Percentiles rank a stretch among this genome's conserved stretches.
phyloP scores from a whole-genome alignment of 2,113 vertebrate species.

The Hemicordylus capensis region DNA sequence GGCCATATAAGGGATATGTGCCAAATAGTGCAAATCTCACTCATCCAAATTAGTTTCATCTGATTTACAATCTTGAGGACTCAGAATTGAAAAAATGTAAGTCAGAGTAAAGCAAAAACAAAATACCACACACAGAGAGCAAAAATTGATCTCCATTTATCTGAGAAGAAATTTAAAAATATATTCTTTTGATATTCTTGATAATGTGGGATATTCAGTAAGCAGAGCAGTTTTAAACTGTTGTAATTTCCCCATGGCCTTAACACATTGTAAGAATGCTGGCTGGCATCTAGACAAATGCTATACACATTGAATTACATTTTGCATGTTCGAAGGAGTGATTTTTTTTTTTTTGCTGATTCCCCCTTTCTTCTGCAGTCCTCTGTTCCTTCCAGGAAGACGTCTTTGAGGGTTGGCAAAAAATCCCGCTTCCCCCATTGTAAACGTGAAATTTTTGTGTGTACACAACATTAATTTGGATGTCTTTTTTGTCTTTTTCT shows the following conservation, averaged over 20 bases:
- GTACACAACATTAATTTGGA: too few species aligned
- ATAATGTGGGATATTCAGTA: neutral
- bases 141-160: neutral
- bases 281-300: too few species aligned
- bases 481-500: too few species aligned
- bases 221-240: neutral
- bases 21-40: neutral
- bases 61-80: conserved; percentile 18
- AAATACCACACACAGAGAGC: neutral
- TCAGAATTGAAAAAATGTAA: neutral
- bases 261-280: neutral
- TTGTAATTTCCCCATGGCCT: neutral
- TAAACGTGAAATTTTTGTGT: too few species aligned
- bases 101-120: neutral
- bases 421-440: too few species aligned
- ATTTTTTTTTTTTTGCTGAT: too few species aligned
- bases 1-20: conserved; percentile 4
- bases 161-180: neutral
- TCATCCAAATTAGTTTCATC: conserved; percentile 12
- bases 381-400: too few species aligned
- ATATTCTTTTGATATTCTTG: neutral
- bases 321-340: too few species aligned
- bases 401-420: too few species aligned
- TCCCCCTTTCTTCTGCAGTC: too few species aligned
- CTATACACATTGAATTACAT: too few species aligned